These are phyloP conservation scores for human (Homo sapiens) DNA, from an alignment of 2,113 vertebrate genomes.

Conservation along the genomic window DNA sequence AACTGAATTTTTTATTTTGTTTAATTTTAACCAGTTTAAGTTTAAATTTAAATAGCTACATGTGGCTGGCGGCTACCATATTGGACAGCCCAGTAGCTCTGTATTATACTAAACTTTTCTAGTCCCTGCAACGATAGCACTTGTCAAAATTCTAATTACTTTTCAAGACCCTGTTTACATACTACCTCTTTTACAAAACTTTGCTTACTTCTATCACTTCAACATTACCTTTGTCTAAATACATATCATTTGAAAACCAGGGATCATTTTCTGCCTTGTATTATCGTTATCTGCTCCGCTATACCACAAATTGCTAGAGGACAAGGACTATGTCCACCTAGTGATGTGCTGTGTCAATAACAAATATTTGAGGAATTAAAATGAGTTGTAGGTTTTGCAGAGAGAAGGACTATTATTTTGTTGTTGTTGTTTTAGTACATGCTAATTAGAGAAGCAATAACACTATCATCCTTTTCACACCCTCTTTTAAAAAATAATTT, in stretches of 20 bases:
- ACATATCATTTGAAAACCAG: not conserved
- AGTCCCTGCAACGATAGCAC: not conserved
- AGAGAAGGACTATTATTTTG: not conserved
- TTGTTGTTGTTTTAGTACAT: not conserved
- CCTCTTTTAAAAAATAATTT: slow-evolving; percentile 27
- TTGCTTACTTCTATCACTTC: not conserved
- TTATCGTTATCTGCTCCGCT: not conserved
- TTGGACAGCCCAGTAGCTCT: not conserved
- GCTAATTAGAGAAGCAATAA: not conserved
- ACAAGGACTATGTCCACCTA: not conserved
- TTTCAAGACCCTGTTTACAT: not conserved
- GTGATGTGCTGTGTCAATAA: not conserved
- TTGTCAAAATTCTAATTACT: not conserved
- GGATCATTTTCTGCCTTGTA: not conserved
- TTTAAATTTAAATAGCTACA: not conserved
- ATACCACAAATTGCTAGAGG: not conserved
- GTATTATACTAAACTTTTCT: not conserved
- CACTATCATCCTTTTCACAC: not conserved
- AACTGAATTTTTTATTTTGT: not conserved
- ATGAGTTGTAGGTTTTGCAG: not conserved
- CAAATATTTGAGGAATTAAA: not conserved
- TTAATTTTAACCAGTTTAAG: not conserved
- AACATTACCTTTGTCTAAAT: not conserved
- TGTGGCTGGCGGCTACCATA: not conserved
- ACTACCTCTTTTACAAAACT: not conserved